Base-by-base conservation (phyloP, 2,888 invertebrate genomes). In the Ctena decussata region DNA sequence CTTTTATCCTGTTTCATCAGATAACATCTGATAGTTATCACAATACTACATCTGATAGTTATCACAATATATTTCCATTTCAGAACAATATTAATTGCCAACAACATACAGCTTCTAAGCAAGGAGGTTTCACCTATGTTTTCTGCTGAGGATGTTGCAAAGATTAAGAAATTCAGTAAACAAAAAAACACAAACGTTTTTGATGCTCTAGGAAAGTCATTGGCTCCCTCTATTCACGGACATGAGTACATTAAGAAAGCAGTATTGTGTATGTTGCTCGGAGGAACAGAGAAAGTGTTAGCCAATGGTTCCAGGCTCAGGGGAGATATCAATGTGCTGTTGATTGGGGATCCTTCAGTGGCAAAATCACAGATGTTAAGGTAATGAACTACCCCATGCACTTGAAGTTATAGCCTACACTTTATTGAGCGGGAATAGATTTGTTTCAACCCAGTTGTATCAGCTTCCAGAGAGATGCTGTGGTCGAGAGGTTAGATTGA, bases 291-390 rank as follows among this genome's bases (percentile, higher is more conserved):
- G 96, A 99, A 99, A 96, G 96, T 98, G 53, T 96, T 99, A 98
- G 94, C 94, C 0, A 96, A 96, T 89, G 96, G 96, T 41, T 94
- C 95, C 0, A 87, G 96, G 30, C 93, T 96, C 53, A 93, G 96
- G 89, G 96, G 95, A 57, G 97, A 98, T 95, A 98, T 99, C 89
- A 99, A 99, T 96, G 96, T 99, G 53, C 97, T 99, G 53, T 96
- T 99, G 1, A 99, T 99, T 94, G 99, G 99, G 70, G 99, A 99
- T 96, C 99, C 99, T 0, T 99, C 99, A 77, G 99, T 99, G 53
- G 99, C 99, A 0, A 99, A 99, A 96, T 99, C 99, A 0, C 99
- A 99, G 96, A 96, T 96, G 93, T 93, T 96, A 74, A 93, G 96
- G 95, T 96, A 85, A 81, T n/a, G n/a, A n/a, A n/a, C n/a, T n/a